Conservation (phyloP, 2,888 invertebrate genomes). For the Melieria crassipennis region DNA sequence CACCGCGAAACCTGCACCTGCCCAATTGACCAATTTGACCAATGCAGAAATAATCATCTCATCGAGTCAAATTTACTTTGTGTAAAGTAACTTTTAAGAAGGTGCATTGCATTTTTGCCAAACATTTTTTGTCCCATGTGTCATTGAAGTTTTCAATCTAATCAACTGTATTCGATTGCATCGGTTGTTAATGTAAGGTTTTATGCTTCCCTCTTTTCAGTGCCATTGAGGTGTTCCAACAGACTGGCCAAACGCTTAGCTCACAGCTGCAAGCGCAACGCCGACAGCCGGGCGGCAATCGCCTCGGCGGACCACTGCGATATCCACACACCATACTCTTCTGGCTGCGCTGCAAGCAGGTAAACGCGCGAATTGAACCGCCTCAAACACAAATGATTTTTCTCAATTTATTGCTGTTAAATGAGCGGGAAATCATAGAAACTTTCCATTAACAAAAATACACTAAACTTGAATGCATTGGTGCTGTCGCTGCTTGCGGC, state of each 20-base stretch:
- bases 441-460: conserved; percentile 17
- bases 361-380: conserved; percentile 55
- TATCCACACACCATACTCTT: conserved; percentile 80
- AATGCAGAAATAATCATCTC: too few relatives aligned
- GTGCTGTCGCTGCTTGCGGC: background rate
- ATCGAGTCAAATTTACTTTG: too few relatives aligned
- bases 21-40: too few relatives aligned
- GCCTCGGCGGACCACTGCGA: conserved; percentile 78
- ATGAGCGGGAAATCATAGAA: background rate
- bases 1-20: too few relatives aligned
- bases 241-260: conserved; percentile 57
- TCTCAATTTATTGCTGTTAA: background rate
- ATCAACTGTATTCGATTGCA: background rate
- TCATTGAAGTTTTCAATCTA: background rate
- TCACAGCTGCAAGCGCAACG: conserved; percentile 58
- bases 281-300: conserved; percentile 68
- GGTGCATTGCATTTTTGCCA: too few relatives aligned
- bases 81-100: too few relatives aligned
- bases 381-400: background rate
- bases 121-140: too few relatives aligned
- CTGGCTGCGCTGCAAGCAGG: conserved; percentile 87
- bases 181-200: background rate
- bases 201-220: conserved; percentile 58
- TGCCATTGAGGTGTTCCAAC: conserved; percentile 62
- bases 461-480: conserved; percentile 18